These are phyloP conservation scores for Characodon lateralis DNA, from an alignment of 2,797 vertebrate genomes.

Conservation along the genomic window DNA sequence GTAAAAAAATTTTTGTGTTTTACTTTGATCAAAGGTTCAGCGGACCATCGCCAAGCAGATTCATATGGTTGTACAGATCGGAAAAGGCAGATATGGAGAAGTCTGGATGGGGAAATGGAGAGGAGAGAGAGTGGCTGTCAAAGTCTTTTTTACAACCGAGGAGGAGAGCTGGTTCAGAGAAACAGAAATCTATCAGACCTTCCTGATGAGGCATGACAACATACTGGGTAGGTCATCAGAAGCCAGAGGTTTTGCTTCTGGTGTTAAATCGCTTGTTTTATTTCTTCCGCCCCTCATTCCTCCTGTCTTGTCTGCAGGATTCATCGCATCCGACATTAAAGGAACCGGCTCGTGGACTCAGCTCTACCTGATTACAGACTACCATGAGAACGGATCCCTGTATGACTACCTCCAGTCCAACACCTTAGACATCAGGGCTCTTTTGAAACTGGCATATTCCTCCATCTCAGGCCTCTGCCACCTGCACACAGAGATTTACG, in stretches of 20 bases:
- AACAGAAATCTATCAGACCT: constrained; percentile 98
- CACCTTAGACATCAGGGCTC: constrained; percentile 88
- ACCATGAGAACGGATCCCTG: constrained; percentile 95
- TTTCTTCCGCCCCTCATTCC: constrained; percentile 3
- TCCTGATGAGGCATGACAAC: constrained; percentile 98
- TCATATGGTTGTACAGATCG: constrained; percentile 98
- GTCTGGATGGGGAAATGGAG: constrained; percentile 99
- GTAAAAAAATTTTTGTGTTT: background rate
- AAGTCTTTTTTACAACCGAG: constrained; percentile 97
- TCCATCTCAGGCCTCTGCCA: constrained; percentile 94
- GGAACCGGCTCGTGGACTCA: constrained; percentile 98
- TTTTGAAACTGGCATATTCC: constrained; percentile 91
- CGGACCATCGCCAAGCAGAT: constrained; percentile 98
- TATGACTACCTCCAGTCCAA: constrained; percentile 97
- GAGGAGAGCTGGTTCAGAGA: constrained; percentile 99
- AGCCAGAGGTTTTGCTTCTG: background rate
- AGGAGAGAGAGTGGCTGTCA: constrained; percentile 94
- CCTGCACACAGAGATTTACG: constrained; percentile 97
- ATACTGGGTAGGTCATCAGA: constrained; percentile 86
- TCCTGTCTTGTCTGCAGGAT: constrained; percentile 78
- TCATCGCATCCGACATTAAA: constrained; percentile 97
- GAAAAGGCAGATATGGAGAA: constrained; percentile 96
- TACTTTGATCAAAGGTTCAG: constrained; percentile 84
- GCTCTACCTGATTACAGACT: constrained; percentile 95
- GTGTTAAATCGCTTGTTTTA: too few relatives aligned